A percentile compares a stretch with the other conserved stretches of the same genome.
phyloP scores from a whole-genome alignment of 1,140 invertebrate species.

The Caenorhabditis inopinata region DNA sequence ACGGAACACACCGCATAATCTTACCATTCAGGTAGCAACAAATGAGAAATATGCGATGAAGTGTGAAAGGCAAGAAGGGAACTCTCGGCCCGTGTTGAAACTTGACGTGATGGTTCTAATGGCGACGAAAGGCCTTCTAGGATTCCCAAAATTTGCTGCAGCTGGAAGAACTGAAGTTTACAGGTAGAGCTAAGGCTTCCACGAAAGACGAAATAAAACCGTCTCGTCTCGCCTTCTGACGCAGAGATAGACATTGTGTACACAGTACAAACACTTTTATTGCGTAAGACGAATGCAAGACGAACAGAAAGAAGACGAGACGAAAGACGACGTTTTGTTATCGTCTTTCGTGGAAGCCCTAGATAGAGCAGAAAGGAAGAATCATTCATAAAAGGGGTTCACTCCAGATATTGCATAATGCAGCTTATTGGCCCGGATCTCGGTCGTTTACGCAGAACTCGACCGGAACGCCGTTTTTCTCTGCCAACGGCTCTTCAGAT shows the following conservation, averaged over 20 bases:
- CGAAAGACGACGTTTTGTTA: no score
- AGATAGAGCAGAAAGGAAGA: no score
- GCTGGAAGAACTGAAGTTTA: conserved; percentile 44
- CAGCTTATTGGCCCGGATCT: conserved; percentile 48
- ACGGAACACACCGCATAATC: no score
- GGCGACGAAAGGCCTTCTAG: conserved; percentile 14
- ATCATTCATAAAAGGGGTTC: background rate
- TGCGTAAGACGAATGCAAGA: no score
- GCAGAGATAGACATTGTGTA: background rate
- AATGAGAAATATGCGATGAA: conserved; percentile 51
- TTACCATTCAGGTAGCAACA: background rate
- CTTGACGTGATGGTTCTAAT: conserved; percentile 50
- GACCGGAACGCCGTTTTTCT: conserved; percentile 41
- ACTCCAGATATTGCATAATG: conserved; percentile 47
- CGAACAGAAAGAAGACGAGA: no score
- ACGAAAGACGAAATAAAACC: background rate
- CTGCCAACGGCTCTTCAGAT: conserved; percentile 51
- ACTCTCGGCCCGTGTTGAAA: conserved; percentile 43
- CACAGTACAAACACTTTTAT: no score
- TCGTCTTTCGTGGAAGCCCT: no score
- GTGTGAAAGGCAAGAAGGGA: conserved; percentile 42
- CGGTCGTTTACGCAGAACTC: conserved; percentile 39
- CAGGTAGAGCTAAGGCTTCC: background rate
- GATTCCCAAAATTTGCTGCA: conserved; percentile 42
- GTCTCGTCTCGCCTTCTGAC: background rate